A percentile compares a stretch with the other conserved stretches of the same genome.
Evolutionary conservation across 2,888 invertebrate species (phyloP).

Genomic region (Sinhomidia bicolor): DNA sequence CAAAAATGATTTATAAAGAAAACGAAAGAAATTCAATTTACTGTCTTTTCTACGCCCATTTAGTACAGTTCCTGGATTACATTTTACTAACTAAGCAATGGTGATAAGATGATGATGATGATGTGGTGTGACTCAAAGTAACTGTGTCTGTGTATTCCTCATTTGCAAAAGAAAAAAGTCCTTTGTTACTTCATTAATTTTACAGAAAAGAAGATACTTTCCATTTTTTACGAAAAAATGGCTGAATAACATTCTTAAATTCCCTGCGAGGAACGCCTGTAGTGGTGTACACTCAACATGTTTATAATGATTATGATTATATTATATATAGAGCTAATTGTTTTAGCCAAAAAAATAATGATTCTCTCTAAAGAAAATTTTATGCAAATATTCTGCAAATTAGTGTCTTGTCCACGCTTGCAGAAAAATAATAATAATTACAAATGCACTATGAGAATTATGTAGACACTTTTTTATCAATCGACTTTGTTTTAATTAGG

Average conservation of each 20-base stretch:
- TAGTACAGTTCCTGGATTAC: conserved; percentile 57
- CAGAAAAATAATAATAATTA: background rate
- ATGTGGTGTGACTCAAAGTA: background rate
- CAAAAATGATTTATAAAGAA: background rate
- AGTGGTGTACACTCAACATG: conserved; percentile 17
- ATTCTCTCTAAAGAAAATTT: background rate
- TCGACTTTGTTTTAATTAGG: conserved; percentile 12
- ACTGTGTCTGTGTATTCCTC: background rate
- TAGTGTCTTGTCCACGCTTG: background rate
- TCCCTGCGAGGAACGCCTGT: background rate
- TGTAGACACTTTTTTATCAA: background rate
- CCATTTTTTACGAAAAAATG: conserved; percentile 49
- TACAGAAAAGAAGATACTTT: conserved; percentile 28
- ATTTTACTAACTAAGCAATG: background rate
- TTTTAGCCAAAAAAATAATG: conserved; percentile 5
- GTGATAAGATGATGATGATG: background rate
- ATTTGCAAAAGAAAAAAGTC: background rate
- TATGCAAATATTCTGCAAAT: background rate
- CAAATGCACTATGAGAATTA: background rate
- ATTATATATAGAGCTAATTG: conserved; percentile 15
- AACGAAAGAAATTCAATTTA: conserved; percentile 17
- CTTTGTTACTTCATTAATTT: conserved; percentile 64
- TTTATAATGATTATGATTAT: no score
- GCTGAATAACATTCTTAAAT: background rate
- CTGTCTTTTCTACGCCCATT: conserved; percentile 41